These are phyloP conservation scores for Spatulosminthurus flaviceps DNA, from an alignment of 2,888 invertebrate species.

Conservation along the genomic window DNA sequence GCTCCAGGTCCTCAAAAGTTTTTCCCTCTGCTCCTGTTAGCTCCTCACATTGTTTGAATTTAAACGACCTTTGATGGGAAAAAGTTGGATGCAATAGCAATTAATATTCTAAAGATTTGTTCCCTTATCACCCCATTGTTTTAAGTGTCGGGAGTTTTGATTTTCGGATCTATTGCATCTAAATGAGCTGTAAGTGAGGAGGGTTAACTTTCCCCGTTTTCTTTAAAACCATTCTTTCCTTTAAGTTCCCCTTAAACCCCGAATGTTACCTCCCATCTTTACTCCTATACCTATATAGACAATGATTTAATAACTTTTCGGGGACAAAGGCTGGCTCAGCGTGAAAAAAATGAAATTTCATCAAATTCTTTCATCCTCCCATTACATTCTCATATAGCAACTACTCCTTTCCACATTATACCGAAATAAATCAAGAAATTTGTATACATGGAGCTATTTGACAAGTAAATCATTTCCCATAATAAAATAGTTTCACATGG, in stretches of 20 bases:
- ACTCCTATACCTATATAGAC: too few species aligned
- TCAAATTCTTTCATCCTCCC: neutral
- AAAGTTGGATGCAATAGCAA: conserved; percentile 52
- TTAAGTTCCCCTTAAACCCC: neutral
- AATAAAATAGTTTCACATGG: too few species aligned
- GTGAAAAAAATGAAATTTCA: neutral
- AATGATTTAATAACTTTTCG: conserved; percentile 23
- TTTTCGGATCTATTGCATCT: conserved; percentile 41
- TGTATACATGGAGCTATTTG: too few species aligned
- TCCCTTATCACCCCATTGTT: conserved; percentile 20
- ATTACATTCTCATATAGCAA: too few species aligned
- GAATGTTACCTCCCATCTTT: conserved; percentile 15
- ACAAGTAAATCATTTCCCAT: too few species aligned
- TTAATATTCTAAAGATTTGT: conserved; percentile 48
- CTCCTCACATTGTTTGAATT: conserved; percentile 42
- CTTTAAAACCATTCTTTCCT: neutral
- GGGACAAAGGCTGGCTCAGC: neutral
- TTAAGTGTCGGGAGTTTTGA: conserved; percentile 34
- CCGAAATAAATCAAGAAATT: too few species aligned
- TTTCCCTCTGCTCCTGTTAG: neutral
- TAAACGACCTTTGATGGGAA: conserved; percentile 48
- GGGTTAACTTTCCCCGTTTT: neutral
- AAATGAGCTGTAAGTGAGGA: conserved; percentile 20
- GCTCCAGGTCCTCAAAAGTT: conserved; percentile 5
- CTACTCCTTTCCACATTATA: too few species aligned